A percentile compares a stretch with the other conserved stretches of the same genome.
Evolutionary conservation across 2,113 vertebrate genomes (phyloP).

Genomic region (Peromyscus californicus): DNA sequence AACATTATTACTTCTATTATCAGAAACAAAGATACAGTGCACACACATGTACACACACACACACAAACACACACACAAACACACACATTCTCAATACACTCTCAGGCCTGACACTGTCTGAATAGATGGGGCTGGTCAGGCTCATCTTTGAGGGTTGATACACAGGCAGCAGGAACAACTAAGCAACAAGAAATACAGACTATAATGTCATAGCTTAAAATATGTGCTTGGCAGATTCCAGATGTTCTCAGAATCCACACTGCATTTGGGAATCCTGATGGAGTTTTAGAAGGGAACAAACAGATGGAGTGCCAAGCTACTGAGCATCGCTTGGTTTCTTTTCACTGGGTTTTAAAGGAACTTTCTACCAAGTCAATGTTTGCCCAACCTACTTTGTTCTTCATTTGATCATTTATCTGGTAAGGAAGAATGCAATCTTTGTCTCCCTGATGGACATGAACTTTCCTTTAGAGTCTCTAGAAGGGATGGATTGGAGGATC

Average conservation of each 20-base stretch:
- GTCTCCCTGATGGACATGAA: background rate
- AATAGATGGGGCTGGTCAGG: background rate
- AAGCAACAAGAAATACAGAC: conserved; percentile 33
- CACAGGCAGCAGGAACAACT: background rate
- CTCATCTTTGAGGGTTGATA: background rate
- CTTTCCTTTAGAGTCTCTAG: background rate
- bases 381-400: conserved; percentile 39
- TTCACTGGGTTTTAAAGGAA: background rate
- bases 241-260: conserved; percentile 56
- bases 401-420: background rate
- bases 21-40: conserved; percentile 24
- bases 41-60: background rate
- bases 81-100: too few relatives aligned
- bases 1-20: conserved; percentile 20
- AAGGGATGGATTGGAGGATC: background rate
- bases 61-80: background rate
- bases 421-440: background rate
- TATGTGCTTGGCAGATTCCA: conserved; percentile 62
- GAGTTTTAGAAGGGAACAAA: conserved; percentile 56
- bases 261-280: conserved; percentile 22
- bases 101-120: background rate
- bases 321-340: conserved; percentile 6
- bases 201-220: conserved; percentile 62
- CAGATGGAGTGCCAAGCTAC: conserved; percentile 50
- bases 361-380: conserved; percentile 30